Conservation (phyloP, 2,797 vertebrate genomes). For the Enteromius treurensis region DNA sequence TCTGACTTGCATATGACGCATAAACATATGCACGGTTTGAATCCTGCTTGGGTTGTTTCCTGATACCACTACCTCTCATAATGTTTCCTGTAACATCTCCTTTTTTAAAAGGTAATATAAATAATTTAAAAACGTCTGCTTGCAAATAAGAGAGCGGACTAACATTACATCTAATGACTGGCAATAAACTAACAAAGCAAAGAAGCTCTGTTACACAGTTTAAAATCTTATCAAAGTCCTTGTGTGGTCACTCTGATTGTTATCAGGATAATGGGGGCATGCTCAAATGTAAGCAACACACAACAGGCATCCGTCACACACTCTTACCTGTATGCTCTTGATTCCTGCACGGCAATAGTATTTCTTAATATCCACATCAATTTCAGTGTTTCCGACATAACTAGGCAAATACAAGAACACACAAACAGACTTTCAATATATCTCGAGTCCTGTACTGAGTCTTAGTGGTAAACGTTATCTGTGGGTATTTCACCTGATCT, state of each 20-base stretch:
- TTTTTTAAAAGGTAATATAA: not conserved
- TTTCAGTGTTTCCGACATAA: conserved; percentile 94
- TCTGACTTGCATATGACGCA: not conserved
- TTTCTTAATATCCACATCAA: conserved; percentile 94
- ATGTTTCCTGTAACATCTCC: not conserved
- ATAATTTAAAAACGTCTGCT: not conserved
- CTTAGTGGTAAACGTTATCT: not conserved
- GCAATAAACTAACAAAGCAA: not conserved
- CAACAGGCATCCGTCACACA: not conserved
- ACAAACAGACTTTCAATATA: not conserved
- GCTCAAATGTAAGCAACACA: not conserved
- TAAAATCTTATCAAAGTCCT: not conserved
- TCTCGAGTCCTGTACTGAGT: not conserved
- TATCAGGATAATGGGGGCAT: conserved; percentile 3
- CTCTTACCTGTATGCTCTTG: conserved; percentile 92
- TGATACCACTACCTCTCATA: not conserved
- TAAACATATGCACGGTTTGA: not conserved
- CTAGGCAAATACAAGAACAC: conserved; percentile 69
- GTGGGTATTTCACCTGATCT: conserved; percentile 85
- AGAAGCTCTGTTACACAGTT: not conserved
- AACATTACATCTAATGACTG: not conserved
- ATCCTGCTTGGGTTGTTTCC: not conserved
- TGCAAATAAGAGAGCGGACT: not conserved
- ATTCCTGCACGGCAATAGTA: conserved; percentile 97
- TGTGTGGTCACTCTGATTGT: conserved; percentile 8